These are phyloP conservation scores for Drosophila ohnishii DNA, from an alignment of 1,140 invertebrate species.

Conservation along the genomic window DNA sequence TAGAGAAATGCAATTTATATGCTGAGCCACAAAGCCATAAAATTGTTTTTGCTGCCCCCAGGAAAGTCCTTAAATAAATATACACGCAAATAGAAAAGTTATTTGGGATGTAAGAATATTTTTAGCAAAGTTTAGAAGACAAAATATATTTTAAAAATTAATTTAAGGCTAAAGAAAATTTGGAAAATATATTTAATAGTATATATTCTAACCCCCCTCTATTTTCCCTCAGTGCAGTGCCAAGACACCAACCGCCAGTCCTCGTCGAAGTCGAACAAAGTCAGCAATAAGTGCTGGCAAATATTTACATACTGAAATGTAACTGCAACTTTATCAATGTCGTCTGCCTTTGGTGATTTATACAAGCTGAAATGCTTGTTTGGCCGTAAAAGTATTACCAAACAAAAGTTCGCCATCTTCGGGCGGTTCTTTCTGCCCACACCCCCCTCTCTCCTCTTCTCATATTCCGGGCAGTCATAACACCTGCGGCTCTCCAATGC, in stretches of 20 bases:
- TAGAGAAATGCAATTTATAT: conserved; percentile 61
- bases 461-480: conserved; percentile 56
- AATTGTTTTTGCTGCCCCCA: conserved; percentile 36
- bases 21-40: conserved; percentile 62
- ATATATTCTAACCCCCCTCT: neutral
- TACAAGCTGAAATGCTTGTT: conserved; percentile 66
- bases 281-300: conserved; percentile 75
- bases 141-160: neutral
- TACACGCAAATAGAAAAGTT: neutral
- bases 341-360: conserved; percentile 79
- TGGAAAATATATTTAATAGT: neutral
- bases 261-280: conserved; percentile 23
- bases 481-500: conserved; percentile 62
- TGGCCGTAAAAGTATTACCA: conserved; percentile 70
- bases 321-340: conserved; percentile 81
- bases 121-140: neutral
- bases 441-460: neutral
- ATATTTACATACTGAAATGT: conserved; percentile 80
- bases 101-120: neutral
- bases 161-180: neutral
- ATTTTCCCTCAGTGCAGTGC: conserved; percentile 9
- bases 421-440: neutral
- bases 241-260: conserved; percentile 5
- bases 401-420: conserved; percentile 51
- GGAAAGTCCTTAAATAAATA: neutral